Conservation (phyloP, 1,140 invertebrate genomes). For the Atta cephalotes region DNA sequence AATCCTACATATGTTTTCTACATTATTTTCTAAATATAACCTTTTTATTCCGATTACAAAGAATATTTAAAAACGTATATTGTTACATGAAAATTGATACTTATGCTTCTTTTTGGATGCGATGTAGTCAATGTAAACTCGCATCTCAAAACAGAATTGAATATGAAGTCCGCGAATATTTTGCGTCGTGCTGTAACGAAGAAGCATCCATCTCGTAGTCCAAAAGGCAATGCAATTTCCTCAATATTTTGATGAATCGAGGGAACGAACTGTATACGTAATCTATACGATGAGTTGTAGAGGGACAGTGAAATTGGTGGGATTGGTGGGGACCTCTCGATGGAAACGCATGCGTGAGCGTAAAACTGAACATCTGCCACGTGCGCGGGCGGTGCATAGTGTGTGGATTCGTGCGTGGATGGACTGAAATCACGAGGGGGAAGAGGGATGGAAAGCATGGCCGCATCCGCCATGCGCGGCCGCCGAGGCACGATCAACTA, state of each 20-base stretch:
- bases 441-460: constrained; percentile 78
- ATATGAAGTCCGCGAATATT: constrained; percentile 15
- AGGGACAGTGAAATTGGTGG: constrained; percentile 42
- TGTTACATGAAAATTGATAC: background rate
- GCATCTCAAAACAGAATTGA: constrained; percentile 5
- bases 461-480: constrained; percentile 79
- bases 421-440: constrained; percentile 75
- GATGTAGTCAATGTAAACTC: background rate
- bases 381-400: constrained; percentile 79
- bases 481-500: constrained; percentile 25
- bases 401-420: constrained; percentile 76
- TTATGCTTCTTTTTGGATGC: background rate
- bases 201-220: background rate
- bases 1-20: no score
- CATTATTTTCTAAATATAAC: background rate
- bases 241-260: constrained; percentile 16
- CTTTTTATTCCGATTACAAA: background rate
- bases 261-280: constrained; percentile 12
- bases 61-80: background rate
- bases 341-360: constrained; percentile 76
- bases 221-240: background rate
- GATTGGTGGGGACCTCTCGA: constrained; percentile 48
- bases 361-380: constrained; percentile 80
- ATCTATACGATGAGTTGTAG: constrained; percentile 19
- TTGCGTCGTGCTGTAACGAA: background rate